A percentile compares a stretch with the other conserved stretches of the same genome.
Evolutionary conservation across 1,140 invertebrate species (phyloP).

Genomic region (Cotesia chilonis): DNA sequence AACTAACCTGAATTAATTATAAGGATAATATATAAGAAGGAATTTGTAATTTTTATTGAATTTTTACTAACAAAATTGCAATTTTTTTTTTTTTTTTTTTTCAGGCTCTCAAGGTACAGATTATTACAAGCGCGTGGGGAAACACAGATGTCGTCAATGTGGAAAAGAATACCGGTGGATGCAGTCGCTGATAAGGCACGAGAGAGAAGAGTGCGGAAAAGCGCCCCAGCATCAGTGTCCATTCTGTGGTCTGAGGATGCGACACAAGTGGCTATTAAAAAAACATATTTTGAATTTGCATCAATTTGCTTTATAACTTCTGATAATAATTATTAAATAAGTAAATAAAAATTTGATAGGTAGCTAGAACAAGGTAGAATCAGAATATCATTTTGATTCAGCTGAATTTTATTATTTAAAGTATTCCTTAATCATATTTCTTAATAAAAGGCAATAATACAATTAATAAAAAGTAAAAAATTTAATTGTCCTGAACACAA

Average conservation of each 20-base stretch:
- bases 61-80: neutral
- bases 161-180: conserved; percentile 66
- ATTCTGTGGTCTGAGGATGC: conserved; percentile 53
- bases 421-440: too few relatives aligned
- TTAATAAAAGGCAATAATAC: too few relatives aligned
- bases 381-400: too few relatives aligned
- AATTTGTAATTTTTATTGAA: neutral
- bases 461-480: too few relatives aligned
- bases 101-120: conserved; percentile 7
- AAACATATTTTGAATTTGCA: conserved; percentile 57
- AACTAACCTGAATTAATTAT: too few relatives aligned
- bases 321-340: neutral
- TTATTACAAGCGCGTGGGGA: conserved; percentile 30
- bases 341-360: too few relatives aligned
- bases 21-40: neutral
- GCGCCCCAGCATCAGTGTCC: conserved; percentile 59
- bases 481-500: too few relatives aligned
- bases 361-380: too few relatives aligned
- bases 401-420: too few relatives aligned
- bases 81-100: neutral
- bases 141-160: conserved; percentile 54
- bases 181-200: conserved; percentile 65
- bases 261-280: conserved; percentile 61
- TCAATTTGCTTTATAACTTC: conserved; percentile 33
- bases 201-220: conserved; percentile 65